Evolutionary conservation across 2,113 vertebrate genomes (phyloP).

Genomic region (Macroglossus sobrinus): DNA sequence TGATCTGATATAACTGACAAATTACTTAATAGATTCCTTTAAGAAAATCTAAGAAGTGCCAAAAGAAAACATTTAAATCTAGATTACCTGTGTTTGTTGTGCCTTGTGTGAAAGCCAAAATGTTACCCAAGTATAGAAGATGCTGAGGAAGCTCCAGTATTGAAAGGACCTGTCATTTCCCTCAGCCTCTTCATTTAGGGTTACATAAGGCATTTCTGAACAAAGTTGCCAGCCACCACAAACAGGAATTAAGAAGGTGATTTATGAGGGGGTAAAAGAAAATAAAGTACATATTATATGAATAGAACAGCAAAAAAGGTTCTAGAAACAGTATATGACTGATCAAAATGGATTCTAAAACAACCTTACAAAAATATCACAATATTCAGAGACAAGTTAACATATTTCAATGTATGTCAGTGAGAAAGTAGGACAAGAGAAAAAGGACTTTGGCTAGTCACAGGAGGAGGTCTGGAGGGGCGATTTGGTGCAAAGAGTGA

Average conservation of each 20-base stretch:
- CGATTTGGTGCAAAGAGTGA: slow-evolving; percentile 21
- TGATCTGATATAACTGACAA: background rate
- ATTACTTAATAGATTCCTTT: background rate
- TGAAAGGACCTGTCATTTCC: background rate
- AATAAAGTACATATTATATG: background rate
- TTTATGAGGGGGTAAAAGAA: background rate
- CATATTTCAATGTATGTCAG: background rate
- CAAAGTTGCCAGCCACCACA: background rate
- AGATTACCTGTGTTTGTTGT: background rate
- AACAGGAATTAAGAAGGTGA: background rate
- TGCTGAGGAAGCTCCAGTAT: background rate
- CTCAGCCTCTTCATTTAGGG: background rate
- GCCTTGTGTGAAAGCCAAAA: background rate
- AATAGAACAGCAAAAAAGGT: background rate
- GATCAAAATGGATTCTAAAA: slow-evolving; percentile 6
- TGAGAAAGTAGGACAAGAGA: slow-evolving; percentile 61
- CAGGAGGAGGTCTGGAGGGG: slow-evolving; percentile 36
- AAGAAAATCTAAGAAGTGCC: background rate
- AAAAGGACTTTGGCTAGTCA: slow-evolving; percentile 39
- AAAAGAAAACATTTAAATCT: background rate
- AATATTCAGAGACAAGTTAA: slow-evolving; percentile 48
- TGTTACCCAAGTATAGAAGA: background rate
- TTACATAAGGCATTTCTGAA: slow-evolving; percentile 5
- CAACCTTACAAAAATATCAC: background rate
- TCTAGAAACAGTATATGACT: background rate